These are phyloP conservation scores for Rissa tridactyla DNA, from an alignment of 2,113 vertebrate genomes.

Conservation along the genomic window DNA sequence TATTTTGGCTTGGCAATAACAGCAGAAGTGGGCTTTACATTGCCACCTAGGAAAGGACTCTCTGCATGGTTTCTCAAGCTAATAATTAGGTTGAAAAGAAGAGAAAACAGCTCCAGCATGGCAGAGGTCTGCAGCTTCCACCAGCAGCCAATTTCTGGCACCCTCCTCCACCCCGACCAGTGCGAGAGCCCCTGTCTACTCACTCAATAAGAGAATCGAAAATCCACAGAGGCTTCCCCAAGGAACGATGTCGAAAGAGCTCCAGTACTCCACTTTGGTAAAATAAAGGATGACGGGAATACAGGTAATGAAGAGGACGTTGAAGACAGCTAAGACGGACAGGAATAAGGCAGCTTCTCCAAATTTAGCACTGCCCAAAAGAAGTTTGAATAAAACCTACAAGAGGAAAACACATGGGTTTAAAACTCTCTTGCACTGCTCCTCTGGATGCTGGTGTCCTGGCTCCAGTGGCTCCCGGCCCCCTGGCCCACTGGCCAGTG, in stretches of 20 bases:
- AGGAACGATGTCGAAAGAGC: constrained; percentile 81
- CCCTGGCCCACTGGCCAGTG: not conserved
- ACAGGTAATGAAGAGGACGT: constrained; percentile 89
- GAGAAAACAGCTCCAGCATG: not conserved
- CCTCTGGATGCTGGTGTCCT: not conserved
- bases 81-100: not conserved
- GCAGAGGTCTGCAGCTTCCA: not conserved
- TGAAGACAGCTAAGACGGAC: constrained; percentile 89
- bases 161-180: not conserved
- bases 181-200: not conserved
- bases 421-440: not conserved
- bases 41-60: not conserved
- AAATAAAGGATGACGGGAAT: constrained; percentile 93
- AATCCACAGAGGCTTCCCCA: constrained; percentile 94
- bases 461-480: not conserved
- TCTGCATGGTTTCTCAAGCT: not conserved
- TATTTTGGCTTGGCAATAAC: not conserved
- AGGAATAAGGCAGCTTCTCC: constrained; percentile 96
- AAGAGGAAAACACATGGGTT: constrained; percentile 11
- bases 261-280: constrained; percentile 91
- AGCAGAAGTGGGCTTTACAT: not conserved
- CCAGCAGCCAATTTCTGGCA: not conserved
- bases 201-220: constrained; percentile 89
- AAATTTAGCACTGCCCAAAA: constrained; percentile 94
- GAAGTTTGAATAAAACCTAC: constrained; percentile 96